phyloP scores from a whole-genome alignment of 2,797 vertebrate species.

The Chelonia mydas region DNA sequence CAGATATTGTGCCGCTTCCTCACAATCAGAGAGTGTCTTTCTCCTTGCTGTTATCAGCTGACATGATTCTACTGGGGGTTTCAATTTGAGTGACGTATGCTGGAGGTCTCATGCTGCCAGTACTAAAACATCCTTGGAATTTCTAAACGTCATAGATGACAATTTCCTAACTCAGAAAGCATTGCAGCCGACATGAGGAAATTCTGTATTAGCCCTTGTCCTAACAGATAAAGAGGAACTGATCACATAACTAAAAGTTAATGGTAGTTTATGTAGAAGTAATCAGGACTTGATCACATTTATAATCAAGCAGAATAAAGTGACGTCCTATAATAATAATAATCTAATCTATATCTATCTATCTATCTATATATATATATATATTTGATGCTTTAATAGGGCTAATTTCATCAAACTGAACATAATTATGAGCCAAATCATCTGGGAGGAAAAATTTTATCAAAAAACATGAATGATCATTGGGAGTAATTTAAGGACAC shows the following conservation, averaged over 20 bases:
- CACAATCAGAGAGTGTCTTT: background rate
- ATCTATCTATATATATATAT: too few relatives aligned
- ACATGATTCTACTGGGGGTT: background rate
- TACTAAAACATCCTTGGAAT: background rate
- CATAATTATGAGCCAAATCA: background rate
- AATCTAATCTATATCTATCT: too few relatives aligned
- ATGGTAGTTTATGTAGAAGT: background rate
- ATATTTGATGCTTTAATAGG: background rate
- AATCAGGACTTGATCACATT: background rate
- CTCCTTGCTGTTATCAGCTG: background rate
- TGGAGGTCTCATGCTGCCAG: background rate
- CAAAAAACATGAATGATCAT: background rate
- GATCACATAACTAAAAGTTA: background rate
- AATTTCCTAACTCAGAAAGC: too few relatives aligned
- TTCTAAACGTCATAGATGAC: too few relatives aligned
- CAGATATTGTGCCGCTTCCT: background rate
- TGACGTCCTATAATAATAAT: too few relatives aligned
- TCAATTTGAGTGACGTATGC: background rate
- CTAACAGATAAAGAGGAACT: background rate
- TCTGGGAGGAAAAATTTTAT: background rate
- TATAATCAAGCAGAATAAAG: background rate
- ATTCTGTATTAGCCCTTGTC: background rate
- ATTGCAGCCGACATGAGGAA: too few relatives aligned
- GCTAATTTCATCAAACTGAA: background rate
- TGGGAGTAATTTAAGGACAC: background rate